Conservation (phyloP, 2,888 invertebrate genomes). For the Eumacrocentrus americanus region DNA sequence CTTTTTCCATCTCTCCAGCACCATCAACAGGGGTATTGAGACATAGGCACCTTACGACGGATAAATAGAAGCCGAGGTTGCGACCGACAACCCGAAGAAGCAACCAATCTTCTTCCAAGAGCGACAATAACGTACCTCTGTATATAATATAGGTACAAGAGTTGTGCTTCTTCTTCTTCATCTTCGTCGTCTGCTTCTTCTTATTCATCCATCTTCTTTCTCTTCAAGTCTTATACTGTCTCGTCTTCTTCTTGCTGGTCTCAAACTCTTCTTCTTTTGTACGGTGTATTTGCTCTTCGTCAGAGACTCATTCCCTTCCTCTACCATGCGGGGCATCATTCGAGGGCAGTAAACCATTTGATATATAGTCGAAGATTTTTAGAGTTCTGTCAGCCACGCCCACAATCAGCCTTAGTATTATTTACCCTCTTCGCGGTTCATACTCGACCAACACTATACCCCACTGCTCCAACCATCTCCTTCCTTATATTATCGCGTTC, state of each 20-base stretch:
- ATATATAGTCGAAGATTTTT: slow-evolving; percentile 62
- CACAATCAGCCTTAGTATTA: slow-evolving; percentile 62
- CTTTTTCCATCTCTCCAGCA: slow-evolving; percentile 40
- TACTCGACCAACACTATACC: slow-evolving; percentile 40
- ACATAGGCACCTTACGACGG: slow-evolving; percentile 47
- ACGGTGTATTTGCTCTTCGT: slow-evolving; percentile 24
- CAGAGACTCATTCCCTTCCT: slow-evolving; percentile 20
- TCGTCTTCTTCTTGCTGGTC: neutral
- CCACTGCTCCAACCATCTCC: slow-evolving; percentile 29
- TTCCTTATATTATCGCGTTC: slow-evolving; percentile 24
- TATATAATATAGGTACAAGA: slow-evolving; percentile 19
- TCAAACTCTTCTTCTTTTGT: neutral
- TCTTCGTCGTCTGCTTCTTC: neutral
- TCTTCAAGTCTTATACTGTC: neutral
- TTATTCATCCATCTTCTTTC: neutral
- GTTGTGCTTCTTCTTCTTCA: neutral
- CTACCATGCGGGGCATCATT: slow-evolving; percentile 48
- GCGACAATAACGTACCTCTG: slow-evolving; percentile 35
- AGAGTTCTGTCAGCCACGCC: slow-evolving; percentile 63
- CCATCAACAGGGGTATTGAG: slow-evolving; percentile 47
- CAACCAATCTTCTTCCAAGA: slow-evolving; percentile 47
- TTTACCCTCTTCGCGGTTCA: slow-evolving; percentile 58
- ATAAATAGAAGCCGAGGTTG: slow-evolving; percentile 44
- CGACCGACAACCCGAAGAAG: slow-evolving; percentile 38
- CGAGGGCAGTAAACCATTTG: slow-evolving; percentile 61